A percentile compares a stretch with the other conserved stretches of the same genome.
Conservation (phyloP, 2,797 vertebrate species). For the Gymnoscopelus microlampas region DNA sequence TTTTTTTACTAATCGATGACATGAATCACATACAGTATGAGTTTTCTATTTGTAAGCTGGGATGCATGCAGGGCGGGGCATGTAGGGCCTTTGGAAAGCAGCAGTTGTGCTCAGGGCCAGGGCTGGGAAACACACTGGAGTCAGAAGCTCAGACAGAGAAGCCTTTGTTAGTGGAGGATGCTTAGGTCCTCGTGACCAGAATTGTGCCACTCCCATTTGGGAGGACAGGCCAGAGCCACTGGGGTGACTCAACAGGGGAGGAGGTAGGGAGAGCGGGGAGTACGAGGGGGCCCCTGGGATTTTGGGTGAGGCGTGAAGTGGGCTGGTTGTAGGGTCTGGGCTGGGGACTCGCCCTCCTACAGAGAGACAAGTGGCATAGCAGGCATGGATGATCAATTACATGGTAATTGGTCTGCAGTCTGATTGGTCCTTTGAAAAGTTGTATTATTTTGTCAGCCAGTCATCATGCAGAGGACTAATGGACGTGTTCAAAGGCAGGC, state of each 20-base stretch:
- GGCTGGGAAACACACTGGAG: conserved; percentile 22
- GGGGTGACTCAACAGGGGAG: conserved; percentile 40
- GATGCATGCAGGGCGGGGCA: conserved; percentile 29
- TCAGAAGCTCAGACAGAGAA: conserved; percentile 70
- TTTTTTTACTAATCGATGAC: too few species aligned
- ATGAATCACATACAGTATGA: neutral
- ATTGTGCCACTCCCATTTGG: conserved; percentile 70
- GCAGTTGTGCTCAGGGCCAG: conserved; percentile 57
- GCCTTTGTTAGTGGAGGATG: conserved; percentile 79
- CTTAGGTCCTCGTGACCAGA: conserved; percentile 76
- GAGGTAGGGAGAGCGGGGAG: conserved; percentile 7
- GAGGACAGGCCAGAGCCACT: conserved; percentile 43
- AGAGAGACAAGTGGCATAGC: conserved; percentile 49
- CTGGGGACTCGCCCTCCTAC: conserved; percentile 5
- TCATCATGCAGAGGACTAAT: conserved; percentile 23
- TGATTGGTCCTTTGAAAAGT: conserved; percentile 48
- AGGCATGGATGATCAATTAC: conserved; percentile 64
- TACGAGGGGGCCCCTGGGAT: neutral
- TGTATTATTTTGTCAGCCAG: conserved; percentile 26
- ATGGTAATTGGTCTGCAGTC: neutral
- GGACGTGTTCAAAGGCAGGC: conserved; percentile 42
- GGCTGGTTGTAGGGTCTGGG: conserved; percentile 15
- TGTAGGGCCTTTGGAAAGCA: conserved; percentile 27
- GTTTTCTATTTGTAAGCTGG: conserved; percentile 1
- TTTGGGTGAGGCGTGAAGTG: conserved; percentile 15